These are phyloP conservation scores for Baryphthengus martii DNA, from an alignment of 2,113 vertebrate species.

Conservation along the genomic window DNA sequence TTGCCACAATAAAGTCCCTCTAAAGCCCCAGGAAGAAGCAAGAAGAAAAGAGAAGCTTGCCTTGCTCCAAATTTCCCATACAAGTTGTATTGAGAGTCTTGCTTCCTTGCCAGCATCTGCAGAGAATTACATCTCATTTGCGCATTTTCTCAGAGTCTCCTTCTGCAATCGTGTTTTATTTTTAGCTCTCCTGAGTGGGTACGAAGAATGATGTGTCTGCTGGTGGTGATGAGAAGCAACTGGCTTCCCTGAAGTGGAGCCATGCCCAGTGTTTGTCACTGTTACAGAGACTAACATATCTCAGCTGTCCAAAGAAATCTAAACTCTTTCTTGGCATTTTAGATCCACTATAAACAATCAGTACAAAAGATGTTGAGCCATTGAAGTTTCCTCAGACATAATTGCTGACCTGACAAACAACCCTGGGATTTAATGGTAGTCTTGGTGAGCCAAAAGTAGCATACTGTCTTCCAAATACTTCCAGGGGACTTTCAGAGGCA, in stretches of 20 bases:
- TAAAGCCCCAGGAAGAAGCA: background rate
- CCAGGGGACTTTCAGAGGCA: background rate
- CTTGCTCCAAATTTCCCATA: background rate
- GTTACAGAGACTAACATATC: background rate
- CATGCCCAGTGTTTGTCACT: slow-evolving; percentile 24
- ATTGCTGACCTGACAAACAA: slow-evolving; percentile 43
- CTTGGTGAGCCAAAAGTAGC: background rate
- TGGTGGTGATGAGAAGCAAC: background rate
- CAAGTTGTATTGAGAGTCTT: background rate
- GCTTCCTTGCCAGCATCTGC: background rate
- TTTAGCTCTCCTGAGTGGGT: background rate
- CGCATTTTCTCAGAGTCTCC: background rate
- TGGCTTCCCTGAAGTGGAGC: background rate
- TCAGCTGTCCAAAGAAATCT: slow-evolving; percentile 11
- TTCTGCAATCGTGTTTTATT: background rate
- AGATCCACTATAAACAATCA: background rate
- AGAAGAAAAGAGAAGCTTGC: background rate
- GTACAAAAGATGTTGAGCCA: background rate
- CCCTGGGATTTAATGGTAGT: background rate
- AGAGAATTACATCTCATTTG: background rate
- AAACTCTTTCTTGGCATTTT: slow-evolving; percentile 10
- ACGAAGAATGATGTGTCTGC: background rate
- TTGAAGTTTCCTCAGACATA: background rate
- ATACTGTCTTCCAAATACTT: background rate
- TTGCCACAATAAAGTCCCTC: slow-evolving; percentile 32